Evolutionary conservation across 2,888 invertebrate genomes (phyloP), one percentile per base, ranked within the genome.

Genomic region (Macroteleia sp.): DNA sequence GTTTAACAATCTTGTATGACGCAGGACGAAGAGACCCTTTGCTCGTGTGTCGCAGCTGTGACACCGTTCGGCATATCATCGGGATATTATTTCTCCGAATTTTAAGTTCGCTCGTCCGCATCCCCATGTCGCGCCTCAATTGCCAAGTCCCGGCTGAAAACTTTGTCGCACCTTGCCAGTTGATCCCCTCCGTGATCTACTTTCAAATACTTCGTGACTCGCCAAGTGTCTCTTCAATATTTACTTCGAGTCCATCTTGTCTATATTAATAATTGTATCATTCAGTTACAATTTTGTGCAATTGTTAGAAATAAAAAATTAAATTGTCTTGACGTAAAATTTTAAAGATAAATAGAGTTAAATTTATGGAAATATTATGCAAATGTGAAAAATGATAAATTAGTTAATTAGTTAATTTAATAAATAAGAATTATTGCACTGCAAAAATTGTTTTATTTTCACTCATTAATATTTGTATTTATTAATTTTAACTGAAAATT

Each of bases 1-100:
- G 87, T 87, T 88, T 87, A 89, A 90, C 87, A 90, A 89, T 88
- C 87, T 90, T 89, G 89, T 89, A 88, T 84, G 87, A 87, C 84
- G 87, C 84, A 81, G 77, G 86, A 25, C 84, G 87, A 83, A 80
- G 78, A 80, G 86, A 57, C 50, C 83, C 86, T 83, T 85, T 83
- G 83, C 86, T 85, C 84, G 84, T 86, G 85, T 81, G 87, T 83
- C 85, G 84, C 89, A 89, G 88, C 88, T 89, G 89, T 82, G 87
- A 70, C 82, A 78, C 84, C 81, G 83, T 87, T 87, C 86, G 86
- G 88, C 74, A 89, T 90, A 89, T 89, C 89, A 89, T 88, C 88
- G 87, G 87, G 87, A 89, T 89, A 88, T 89, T 89, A 88, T 89
- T 87, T 86, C 83, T 73, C 46, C 82, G 82, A 86, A 88, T 87